Conservation (phyloP, 2,888 invertebrate genomes). For the Philonicus albiceps region DNA sequence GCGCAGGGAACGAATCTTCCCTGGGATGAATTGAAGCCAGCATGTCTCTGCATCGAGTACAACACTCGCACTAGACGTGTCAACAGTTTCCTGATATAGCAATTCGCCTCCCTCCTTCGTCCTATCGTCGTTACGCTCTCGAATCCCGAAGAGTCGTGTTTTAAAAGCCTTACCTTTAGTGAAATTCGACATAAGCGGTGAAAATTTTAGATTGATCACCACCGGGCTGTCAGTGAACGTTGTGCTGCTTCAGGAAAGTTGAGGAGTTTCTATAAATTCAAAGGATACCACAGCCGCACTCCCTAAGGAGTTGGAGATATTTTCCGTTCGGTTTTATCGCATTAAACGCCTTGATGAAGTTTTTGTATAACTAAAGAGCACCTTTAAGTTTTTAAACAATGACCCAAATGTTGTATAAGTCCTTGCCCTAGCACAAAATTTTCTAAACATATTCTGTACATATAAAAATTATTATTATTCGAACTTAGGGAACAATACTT, state of each 20-base stretch:
- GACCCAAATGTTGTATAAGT: neutral
- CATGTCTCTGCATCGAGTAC: conserved; percentile 19
- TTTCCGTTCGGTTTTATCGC: neutral
- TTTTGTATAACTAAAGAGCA: neutral
- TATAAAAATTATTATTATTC: too few species aligned
- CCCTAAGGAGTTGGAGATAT: neutral
- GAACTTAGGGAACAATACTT: too few species aligned
- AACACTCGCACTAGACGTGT: conserved; percentile 1
- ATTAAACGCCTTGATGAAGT: neutral
- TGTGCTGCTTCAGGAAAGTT: conserved; percentile 45
- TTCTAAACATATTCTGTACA: too few species aligned
- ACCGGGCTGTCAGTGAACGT: conserved; percentile 51
- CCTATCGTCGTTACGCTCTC: neutral
- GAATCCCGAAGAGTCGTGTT: neutral
- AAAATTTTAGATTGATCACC: conserved; percentile 65
- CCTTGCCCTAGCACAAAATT: neutral
- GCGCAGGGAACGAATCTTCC: neutral
- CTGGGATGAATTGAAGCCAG: conserved; percentile 16
- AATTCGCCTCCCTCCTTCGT: neutral
- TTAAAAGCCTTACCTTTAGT: conserved; percentile 49
- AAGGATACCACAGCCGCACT: neutral
- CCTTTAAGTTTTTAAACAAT: neutral
- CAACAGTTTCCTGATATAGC: conserved; percentile 30
- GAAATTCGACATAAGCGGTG: conserved; percentile 62
- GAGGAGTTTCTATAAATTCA: conserved; percentile 6